A percentile compares a stretch with the other conserved stretches of the same genome.
These are phyloP conservation scores for Bucco capensis DNA, from an alignment of 2,113 vertebrate species.

Conservation along the genomic window DNA sequence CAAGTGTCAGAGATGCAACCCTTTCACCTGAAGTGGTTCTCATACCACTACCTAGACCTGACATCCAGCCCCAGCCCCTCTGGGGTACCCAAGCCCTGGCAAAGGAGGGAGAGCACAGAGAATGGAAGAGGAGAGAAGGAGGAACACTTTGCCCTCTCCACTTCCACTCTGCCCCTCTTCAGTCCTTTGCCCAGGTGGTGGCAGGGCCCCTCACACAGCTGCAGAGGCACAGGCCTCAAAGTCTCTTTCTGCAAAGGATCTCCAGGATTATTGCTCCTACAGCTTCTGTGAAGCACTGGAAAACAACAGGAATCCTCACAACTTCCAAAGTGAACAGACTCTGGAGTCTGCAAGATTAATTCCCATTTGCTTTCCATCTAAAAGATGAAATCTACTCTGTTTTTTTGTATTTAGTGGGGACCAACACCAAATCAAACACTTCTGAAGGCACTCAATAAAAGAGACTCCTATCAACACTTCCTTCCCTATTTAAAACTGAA, in stretches of 20 bases:
- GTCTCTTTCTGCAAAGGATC: neutral
- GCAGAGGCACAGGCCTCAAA: neutral
- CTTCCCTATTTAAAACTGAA: neutral
- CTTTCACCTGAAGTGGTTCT: neutral
- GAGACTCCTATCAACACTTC: neutral
- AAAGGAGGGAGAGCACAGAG: neutral
- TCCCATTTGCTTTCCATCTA: neutral
- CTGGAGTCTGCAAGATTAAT: neutral
- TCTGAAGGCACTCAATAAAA: neutral
- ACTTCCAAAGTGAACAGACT: neutral
- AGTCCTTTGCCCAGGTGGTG: neutral
- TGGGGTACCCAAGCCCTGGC: neutral
- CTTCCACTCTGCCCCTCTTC: neutral
- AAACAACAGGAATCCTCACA: neutral
- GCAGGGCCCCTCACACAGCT: neutral
- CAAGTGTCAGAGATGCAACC: neutral
- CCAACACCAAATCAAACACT: neutral
- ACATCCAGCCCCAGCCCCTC: neutral
- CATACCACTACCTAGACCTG: neutral
- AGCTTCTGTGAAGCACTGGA: neutral
- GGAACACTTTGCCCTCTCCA: neutral
- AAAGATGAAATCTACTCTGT: neutral
- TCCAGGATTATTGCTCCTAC: neutral
- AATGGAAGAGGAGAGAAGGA: neutral
- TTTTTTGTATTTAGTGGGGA: neutral